These are phyloP conservation scores for Sturmia bella DNA, from an alignment of 2,888 invertebrate species.

Conservation along the genomic window DNA sequence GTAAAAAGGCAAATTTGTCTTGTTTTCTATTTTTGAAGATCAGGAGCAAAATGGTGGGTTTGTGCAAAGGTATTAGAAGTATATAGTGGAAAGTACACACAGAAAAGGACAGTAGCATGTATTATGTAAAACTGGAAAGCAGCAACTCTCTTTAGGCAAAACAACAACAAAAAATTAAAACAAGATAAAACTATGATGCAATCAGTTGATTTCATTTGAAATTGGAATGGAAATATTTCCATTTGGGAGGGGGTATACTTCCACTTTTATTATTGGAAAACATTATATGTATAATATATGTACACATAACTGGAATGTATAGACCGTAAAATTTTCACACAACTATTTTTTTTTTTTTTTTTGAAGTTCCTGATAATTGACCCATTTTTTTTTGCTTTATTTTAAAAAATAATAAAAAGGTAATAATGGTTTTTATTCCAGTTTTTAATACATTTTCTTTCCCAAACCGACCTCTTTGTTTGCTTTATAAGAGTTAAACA, in stretches of 20 bases:
- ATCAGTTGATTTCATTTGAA: conserved; percentile 46
- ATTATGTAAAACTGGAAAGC: conserved; percentile 52
- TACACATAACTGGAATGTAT: no score
- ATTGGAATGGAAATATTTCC: neutral
- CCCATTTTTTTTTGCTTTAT: no score
- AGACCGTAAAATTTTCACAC: conserved; percentile 55
- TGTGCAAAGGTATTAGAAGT: neutral
- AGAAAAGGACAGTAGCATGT: conserved; percentile 39
- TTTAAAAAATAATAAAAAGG: no score
- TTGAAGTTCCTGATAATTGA: neutral
- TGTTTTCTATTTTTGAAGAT: conserved; percentile 72
- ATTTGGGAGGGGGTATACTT: neutral
- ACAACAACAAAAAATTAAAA: conserved; percentile 5
- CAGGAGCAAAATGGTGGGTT: conserved; percentile 56
- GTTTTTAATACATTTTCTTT: conserved; percentile 28
- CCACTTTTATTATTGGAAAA: conserved; percentile 33
- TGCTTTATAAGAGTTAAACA: conserved; percentile 43
- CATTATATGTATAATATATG: neutral
- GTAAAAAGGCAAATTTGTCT: conserved; percentile 30
- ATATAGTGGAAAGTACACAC: neutral
- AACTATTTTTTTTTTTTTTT: neutral
- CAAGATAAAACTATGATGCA: conserved; percentile 56
- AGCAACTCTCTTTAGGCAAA: conserved; percentile 3
- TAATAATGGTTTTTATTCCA: conserved; percentile 1
- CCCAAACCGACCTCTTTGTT: conserved; percentile 55